Percentiles rank a stretch among this genome's conserved stretches.
phyloP scores from a whole-genome alignment of 2,113 vertebrate genomes.

The Strix aluco region DNA sequence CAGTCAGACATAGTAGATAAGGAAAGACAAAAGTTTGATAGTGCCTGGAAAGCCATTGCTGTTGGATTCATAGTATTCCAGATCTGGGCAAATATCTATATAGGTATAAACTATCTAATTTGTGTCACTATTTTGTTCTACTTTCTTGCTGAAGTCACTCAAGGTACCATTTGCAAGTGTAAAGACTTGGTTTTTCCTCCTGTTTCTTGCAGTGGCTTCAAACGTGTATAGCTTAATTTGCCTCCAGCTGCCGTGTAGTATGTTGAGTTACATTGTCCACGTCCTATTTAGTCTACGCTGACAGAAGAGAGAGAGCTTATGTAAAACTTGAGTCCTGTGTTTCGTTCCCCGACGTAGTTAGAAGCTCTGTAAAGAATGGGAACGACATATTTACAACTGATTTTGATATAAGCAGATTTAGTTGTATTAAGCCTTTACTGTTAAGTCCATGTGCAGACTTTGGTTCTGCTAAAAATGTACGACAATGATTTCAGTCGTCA shows the following conservation, averaged over 20 bases:
- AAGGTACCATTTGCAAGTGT: neutral
- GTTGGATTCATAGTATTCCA: neutral
- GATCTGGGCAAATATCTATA: neutral
- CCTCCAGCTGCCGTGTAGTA: neutral
- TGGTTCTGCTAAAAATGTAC: neutral
- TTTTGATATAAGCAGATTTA: neutral
- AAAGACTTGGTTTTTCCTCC: neutral
- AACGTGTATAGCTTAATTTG: neutral
- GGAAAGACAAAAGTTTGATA: neutral
- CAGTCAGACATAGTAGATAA: neutral
- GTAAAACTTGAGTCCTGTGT: neutral
- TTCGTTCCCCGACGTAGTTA: neutral
- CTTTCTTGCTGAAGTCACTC: neutral
- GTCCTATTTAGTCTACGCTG: neutral
- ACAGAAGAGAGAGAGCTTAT: neutral
- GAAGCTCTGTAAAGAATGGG: neutral
- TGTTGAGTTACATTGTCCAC: neutral
- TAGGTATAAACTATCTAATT: neutral
- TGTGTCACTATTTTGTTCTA: neutral
- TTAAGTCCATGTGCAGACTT: neutral
- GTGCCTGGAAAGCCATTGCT: neutral
- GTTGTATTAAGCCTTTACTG: neutral
- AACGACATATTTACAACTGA: neutral
- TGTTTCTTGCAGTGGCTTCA: neutral
- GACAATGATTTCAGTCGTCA: neutral